Conservation (phyloP, 2,797 vertebrate genomes). For the Catharus ustulatus region DNA sequence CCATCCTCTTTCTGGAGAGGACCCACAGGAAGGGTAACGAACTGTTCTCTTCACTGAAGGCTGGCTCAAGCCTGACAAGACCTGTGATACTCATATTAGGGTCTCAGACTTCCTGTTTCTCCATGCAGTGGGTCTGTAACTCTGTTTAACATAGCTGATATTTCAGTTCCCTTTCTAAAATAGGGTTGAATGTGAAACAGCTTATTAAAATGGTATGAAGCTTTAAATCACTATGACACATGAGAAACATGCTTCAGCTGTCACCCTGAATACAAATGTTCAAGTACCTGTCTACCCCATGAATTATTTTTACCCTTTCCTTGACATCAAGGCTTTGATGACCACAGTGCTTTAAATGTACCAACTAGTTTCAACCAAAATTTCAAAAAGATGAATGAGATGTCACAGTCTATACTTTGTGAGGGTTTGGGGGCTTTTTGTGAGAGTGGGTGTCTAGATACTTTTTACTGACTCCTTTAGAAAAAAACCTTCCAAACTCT, state of each 20-base stretch:
- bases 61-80: background rate
- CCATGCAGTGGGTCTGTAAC: background rate
- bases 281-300: background rate
- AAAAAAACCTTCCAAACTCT: background rate
- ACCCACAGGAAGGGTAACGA: background rate
- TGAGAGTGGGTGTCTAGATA: background rate
- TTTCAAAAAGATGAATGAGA: background rate
- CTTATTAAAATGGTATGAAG: background rate
- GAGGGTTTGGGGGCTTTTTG: background rate
- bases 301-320: background rate
- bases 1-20: background rate
- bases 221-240: background rate
- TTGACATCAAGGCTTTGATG: background rate
- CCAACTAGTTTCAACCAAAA: background rate
- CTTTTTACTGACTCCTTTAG: background rate
- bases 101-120: background rate
- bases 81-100: background rate
- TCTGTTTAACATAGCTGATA: background rate
- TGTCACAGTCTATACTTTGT: background rate
- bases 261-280: background rate
- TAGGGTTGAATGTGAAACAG: background rate
- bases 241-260: background rate
- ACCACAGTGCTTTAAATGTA: background rate
- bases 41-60: background rate
- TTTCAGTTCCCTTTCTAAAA: background rate